Base-by-base conservation (phyloP, 64 coral and sea anemone genomes). In the Stichodactyla helianthus region DNA sequence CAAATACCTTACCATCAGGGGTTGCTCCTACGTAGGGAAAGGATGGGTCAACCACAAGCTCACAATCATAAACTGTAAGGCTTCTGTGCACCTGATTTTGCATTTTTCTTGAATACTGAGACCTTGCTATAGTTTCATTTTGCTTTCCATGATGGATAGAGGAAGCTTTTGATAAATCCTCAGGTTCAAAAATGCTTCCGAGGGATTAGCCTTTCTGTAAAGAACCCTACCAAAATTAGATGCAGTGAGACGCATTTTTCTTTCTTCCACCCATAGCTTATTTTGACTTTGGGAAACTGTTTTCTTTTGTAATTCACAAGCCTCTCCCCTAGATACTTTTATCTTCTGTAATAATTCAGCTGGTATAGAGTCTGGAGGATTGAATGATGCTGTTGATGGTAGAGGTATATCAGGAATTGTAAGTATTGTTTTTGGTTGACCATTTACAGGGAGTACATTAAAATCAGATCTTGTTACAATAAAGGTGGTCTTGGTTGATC, bases 141-240 rank as follows among this genome's bases (percentile, higher is more conserved):
- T 78, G 23, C 35, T 83, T 93, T 23, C 91, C 90, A 92, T 92
- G 90, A 16, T 22, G 52, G 55, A 92, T 77, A 55, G 86, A 92
- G 35, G 77, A 68, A 52, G 85, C 91, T n/a, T 88, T 88, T 52
- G 91, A 93, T 51, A 93, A 70, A 44, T 93, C 87, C 53, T 79
- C 85, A 76, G 55, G 50, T 60, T 59, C 15, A 68, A 93, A 93
- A 53, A 93, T 89, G 61, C 59, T 79, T 93, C 84, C 58, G 83
- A 64, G 51, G 87, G 87, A 16, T 77, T 82, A 56, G 18, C 53
- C 85, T 89, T 93, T 82, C 87, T 81, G 51, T 70, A 79, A 59
- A 88, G 25, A 31, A 89, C 70, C 77, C 85, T 89, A 54, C 91
- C 91, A 93, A 93, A 93, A 59, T 93, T 93, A 18, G 91, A 93